Conservation (phyloP, 2,113 vertebrate species). For the Chloebia gouldiae region DNA sequence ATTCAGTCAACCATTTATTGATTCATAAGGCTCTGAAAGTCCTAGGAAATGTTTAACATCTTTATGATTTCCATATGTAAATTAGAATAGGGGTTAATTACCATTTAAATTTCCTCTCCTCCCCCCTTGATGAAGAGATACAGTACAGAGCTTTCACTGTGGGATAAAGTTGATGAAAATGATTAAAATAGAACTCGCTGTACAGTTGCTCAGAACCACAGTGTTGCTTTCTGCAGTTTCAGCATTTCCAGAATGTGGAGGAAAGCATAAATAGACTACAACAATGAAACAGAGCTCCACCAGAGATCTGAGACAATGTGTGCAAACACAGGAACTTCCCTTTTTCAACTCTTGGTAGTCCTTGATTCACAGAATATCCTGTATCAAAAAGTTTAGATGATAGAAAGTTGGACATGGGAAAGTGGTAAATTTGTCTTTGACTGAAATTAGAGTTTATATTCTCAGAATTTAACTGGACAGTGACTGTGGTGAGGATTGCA, state of each 20-base stretch:
- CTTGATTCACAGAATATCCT: background rate
- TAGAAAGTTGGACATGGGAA: background rate
- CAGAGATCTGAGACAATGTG: slow-evolving; percentile 61
- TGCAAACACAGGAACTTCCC: slow-evolving; percentile 59
- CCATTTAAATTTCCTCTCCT: background rate
- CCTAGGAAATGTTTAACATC: background rate
- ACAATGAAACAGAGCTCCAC: slow-evolving; percentile 70
- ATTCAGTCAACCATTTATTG: background rate
- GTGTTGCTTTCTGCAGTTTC: slow-evolving; percentile 60
- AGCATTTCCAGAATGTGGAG: slow-evolving; percentile 63
- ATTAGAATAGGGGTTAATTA: slow-evolving; percentile 1
- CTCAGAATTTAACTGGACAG: background rate
- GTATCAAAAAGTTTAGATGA: background rate
- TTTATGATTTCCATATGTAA: background rate
- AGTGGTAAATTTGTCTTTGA: background rate
- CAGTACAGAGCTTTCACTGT: background rate
- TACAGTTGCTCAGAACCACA: slow-evolving; percentile 32
- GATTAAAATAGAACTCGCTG: slow-evolving; percentile 48
- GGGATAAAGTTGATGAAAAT: slow-evolving; percentile 36
- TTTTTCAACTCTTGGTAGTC: slow-evolving; percentile 9
- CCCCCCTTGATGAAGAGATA: background rate
- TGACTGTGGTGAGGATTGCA: background rate
- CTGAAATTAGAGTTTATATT: background rate
- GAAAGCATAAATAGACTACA: slow-evolving; percentile 57
- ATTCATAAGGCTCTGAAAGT: background rate